These are phyloP conservation scores for Nemoura dubitans DNA, from an alignment of 2,888 invertebrate genomes.

Conservation along the genomic window DNA sequence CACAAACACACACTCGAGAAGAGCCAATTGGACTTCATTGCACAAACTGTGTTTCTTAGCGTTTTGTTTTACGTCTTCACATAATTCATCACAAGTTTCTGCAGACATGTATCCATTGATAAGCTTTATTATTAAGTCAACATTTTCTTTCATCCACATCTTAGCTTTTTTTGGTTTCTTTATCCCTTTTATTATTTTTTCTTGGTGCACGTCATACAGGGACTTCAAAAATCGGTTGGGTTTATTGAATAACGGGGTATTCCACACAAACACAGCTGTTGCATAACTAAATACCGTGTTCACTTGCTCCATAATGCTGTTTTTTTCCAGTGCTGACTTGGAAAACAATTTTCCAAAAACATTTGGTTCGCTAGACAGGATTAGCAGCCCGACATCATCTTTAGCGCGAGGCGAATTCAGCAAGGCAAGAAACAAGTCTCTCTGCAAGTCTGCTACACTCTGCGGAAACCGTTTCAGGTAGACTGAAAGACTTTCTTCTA, in stretches of 20 bases:
- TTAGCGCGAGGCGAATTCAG: constrained; percentile 53
- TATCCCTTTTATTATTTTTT: constrained; percentile 70
- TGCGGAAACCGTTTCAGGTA: constrained; percentile 72
- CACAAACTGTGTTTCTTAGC: constrained; percentile 57
- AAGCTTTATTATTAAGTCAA: constrained; percentile 67
- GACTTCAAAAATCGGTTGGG: constrained; percentile 63
- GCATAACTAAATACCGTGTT: constrained; percentile 55
- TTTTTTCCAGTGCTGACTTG: neutral
- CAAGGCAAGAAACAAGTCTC: constrained; percentile 61
- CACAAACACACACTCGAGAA: constrained; percentile 55
- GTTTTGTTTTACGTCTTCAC: constrained; percentile 55
- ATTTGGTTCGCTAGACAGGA: constrained; percentile 14
- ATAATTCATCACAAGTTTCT: constrained; percentile 54
- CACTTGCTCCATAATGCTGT: neutral
- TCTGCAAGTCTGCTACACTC: constrained; percentile 63
- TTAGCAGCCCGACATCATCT: constrained; percentile 45
- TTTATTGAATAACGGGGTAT: constrained; percentile 54
- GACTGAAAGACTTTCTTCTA: constrained; percentile 66
- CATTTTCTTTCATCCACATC: constrained; percentile 61
- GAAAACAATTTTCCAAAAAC: neutral
- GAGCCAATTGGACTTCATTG: constrained; percentile 54
- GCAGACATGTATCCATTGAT: constrained; percentile 67
- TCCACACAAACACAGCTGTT: constrained; percentile 66
- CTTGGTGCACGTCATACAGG: constrained; percentile 69
- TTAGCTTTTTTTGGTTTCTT: constrained; percentile 77